Evolutionary conservation across 2,888 invertebrate genomes (phyloP), one percentile per base, ranked within the genome.

Genomic region (Ernsta delagoae): DNA sequence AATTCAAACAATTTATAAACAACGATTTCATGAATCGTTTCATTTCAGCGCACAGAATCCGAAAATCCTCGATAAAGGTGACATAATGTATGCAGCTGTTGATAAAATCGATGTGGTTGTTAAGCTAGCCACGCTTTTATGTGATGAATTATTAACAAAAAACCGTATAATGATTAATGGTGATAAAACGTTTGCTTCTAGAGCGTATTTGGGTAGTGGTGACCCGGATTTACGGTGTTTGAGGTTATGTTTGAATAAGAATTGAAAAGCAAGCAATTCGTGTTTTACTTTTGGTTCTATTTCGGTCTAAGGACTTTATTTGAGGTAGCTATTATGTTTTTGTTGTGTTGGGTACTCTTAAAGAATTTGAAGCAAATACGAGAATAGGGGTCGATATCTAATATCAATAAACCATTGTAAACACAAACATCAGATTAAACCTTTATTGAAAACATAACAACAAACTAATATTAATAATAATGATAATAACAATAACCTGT

Each of bases 61-160:
- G 16, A 54, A 61, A 67, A 67, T 56, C 61, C 61, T 36, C 61
- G 54, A 60, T 54, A 60, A 43, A 66, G 39, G 34, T 16, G 54
- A 34, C 54, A 43, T 66, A 54, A 66, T 67, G 48, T 39, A 61
- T 61, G 8, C 61, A 45, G 16, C 45, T 53, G 39, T 60, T 67
- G 67, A 61, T 67, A 67, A 61, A 56, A 67, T 67, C 61, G 60
- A 67, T 61, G 61, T 34, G 67, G 61, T 34, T 59, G 16, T 53
- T 41, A 60, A 61, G 61, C 60, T 60, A 11, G 54, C 41, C 45
- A 34, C 39, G 24, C 61, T 60, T 59, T 65, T 41, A 43, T 60
- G 36, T 24, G 56, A 67, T 61, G 61, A 67, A 67, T 56, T 61
- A 67, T 67, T 67, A 53, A 66, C 59, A 34, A 48, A 56, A 41